Base-by-base conservation (phyloP, 1,140 invertebrate species). In the Drosophila baimaii region DNA sequence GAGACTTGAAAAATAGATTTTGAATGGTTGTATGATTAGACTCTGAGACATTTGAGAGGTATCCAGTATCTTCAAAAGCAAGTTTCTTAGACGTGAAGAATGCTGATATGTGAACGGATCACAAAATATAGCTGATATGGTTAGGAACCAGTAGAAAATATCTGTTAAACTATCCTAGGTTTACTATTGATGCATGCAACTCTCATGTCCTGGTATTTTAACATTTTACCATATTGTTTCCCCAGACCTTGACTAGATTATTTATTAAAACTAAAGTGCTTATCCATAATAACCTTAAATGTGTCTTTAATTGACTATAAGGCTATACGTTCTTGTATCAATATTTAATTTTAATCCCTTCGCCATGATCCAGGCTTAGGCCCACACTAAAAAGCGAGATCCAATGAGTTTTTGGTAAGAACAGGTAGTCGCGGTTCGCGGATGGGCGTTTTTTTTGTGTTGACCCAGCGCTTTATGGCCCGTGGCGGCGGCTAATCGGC, bases 401-500 rank as follows among this genome's bases (percentile, higher is more conserved):
- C 33, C 41, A 1, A 2, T 9, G 9, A 33, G 4, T 43, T 64
- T 63, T 64, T 61, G 62, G 21, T 15, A 8, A 31, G 27, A 25
- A 33, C 68, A 71, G 69, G 65, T 71, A 71, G 65, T 9, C 6
- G 35, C 35, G 8, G 12, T 27, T 35, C 10, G 27, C 23, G 23
- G 21, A 33, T 61, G 54, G 31, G 37, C 10, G 21, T 37, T 31
- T 72, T 52, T 71, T 54, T 75, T 75, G 68, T 65, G 68, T 68
- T 51, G 31, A 51, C 12, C 25, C 21, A 37, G 35, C 27, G 35
- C 43, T 82, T 77, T 81, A 52, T 49, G 51, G 46, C 56, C 69
- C 64, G 74, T 74, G 72, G 80, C 80, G 84, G 79, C 80, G 73
- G 83, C 63, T 88, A 89, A 90, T 90, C 84, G 81, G 74, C 80